These are phyloP conservation scores for Girardia tigrina DNA, from an alignment of 2,888 invertebrate species.

Conservation along the genomic window DNA sequence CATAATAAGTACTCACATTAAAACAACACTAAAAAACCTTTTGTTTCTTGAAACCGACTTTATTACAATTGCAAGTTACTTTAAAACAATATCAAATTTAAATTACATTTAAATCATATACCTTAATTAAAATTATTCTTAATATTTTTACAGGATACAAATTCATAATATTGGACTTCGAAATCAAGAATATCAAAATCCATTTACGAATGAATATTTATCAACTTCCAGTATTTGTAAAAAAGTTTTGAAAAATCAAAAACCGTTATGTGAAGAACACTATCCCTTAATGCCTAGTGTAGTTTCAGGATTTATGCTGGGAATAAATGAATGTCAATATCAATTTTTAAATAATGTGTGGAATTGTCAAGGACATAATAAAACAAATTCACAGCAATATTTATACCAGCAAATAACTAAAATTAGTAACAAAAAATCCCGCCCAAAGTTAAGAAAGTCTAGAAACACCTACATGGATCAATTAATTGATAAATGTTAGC, in stretches of 20 bases:
- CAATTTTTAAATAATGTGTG: neutral
- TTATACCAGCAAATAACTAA: neutral
- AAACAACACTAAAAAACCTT: too few species aligned
- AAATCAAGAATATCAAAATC: neutral
- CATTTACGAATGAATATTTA: neutral
- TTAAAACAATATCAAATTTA: too few species aligned
- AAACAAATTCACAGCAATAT: neutral
- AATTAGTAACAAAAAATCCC: neutral
- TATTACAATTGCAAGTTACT: too few species aligned
- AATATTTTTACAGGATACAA: neutral
- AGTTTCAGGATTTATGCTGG: neutral
- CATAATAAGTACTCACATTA: too few species aligned
- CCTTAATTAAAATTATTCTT: neutral
- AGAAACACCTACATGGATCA: neutral
- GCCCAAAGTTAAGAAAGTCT: neutral
- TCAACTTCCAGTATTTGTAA: neutral
- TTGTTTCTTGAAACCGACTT: too few species aligned
- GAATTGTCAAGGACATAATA: neutral
- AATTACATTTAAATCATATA: too few species aligned
- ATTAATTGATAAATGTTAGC: neutral
- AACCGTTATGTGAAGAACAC: neutral
- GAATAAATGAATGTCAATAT: neutral
- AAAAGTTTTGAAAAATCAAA: neutral
- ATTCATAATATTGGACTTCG: neutral
- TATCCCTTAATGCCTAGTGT: neutral